These are phyloP conservation scores for Athripsodes cinereus DNA, from an alignment of 2,888 invertebrate genomes.

Conservation along the genomic window DNA sequence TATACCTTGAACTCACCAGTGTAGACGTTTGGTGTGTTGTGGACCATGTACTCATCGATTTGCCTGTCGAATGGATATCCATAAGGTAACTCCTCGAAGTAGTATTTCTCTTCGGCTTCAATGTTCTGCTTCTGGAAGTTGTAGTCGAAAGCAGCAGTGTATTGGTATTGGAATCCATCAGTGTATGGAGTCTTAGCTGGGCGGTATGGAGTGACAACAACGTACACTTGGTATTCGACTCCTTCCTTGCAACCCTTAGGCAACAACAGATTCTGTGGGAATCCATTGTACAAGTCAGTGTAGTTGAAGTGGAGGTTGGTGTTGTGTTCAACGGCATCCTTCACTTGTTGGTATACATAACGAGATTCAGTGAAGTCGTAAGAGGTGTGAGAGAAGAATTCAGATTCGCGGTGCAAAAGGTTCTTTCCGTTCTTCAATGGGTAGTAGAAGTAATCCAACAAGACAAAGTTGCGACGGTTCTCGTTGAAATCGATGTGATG, in stretches of 20 bases:
- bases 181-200: constrained; percentile 38
- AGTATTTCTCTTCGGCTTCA: constrained; percentile 41
- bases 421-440: constrained; percentile 58
- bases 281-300: constrained; percentile 49
- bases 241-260: constrained; percentile 67
- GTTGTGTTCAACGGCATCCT: constrained; percentile 43
- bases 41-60: constrained; percentile 48
- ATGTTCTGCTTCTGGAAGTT: constrained; percentile 33
- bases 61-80: constrained; percentile 73
- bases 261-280: constrained; percentile 63
- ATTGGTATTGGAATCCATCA: constrained; percentile 29
- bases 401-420: constrained; percentile 57
- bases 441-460: constrained; percentile 55
- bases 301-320: constrained; percentile 52
- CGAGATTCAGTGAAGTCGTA: constrained; percentile 57
- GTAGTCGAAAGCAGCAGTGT: constrained; percentile 38
- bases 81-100: constrained; percentile 57
- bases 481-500: constrained; percentile 47
- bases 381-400: constrained; percentile 55
- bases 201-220: constrained; percentile 53
- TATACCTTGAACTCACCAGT: constrained; percentile 58
- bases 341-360: constrained; percentile 52
- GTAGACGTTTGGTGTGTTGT: constrained; percentile 61
- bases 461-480: constrained; percentile 54
- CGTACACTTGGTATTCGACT: constrained; percentile 58